Evolutionary conservation across 2,888 invertebrate genomes (phyloP), one percentile per base, ranked within the genome.

Genomic region (Masnerella sp.): DNA sequence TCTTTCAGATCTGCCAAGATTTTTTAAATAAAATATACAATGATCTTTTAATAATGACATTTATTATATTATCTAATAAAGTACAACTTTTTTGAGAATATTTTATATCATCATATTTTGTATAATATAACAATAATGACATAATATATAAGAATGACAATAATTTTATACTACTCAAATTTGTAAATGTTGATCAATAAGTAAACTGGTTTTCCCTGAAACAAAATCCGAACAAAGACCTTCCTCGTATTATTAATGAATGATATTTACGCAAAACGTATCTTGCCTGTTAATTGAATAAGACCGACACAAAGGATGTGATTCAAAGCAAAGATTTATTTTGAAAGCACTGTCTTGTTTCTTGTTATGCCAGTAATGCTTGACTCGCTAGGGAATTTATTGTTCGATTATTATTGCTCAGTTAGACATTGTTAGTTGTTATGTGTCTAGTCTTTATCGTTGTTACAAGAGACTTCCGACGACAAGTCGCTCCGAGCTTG

Each of bases 311-410:
- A 30, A 54, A 65, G 49, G 51, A 42, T 58, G 58, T 43, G 67
- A 67, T 67, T 58, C 17, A 14, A 38, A 15, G 15, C 47, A 54
- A 65, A 65, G 65, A 65, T 65, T 54, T 47, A 30, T 52, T 52
- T 47, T 45, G 52, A 64, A 52, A 52, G 34, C 43, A 54, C 52
- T 54, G 54, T 62, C 17, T 64, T 58, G 42, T 64, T 70, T 43
- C 7, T 58, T 71, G 59, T 65, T 61, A 72, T 67, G 67, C 61
- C 72, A 72, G 67, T 67, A 72, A 45, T 18, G 59, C 43, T 72
- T 59, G 51, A 64, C 4, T 51, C 15, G 1, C 7, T 72, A 54
- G 61, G 42, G 20, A 67, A 54, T 49, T 52, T 18, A 38, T 25
- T 47, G 30, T 47, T 65, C 30, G 11, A 40, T 49, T 54, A n/a